Evolutionary conservation across 2,113 vertebrate genomes (phyloP).

Genomic region (Antechinus stuartii): DNA sequence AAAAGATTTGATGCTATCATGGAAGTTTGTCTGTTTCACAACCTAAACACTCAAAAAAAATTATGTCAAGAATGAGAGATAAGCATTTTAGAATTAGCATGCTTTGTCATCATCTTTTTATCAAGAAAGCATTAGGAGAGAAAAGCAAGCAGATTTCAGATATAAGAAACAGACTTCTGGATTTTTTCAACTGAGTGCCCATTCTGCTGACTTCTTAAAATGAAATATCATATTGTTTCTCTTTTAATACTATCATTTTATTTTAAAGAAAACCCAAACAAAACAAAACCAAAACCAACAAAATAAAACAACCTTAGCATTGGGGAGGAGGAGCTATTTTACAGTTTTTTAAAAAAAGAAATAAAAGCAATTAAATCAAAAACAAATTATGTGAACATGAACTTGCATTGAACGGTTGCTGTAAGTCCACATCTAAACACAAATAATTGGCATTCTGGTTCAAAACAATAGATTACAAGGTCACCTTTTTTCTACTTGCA

Average conservation of each 20-base stretch:
- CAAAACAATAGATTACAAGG: constrained; percentile 70
- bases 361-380: constrained; percentile 67
- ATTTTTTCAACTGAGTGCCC: background rate
- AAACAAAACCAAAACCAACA: constrained; percentile 51
- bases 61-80: constrained; percentile 58
- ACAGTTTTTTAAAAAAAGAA: constrained; percentile 71
- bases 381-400: constrained; percentile 70
- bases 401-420: constrained; percentile 69
- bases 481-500: constrained; percentile 60
- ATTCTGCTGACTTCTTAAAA: constrained; percentile 73
- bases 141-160: background rate
- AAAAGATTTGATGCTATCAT: constrained; percentile 64
- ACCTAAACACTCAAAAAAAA: constrained; percentile 50
- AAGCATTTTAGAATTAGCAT: constrained; percentile 61
- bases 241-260: constrained; percentile 83
- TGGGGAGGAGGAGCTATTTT: constrained; percentile 71
- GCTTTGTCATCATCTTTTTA: constrained; percentile 47
- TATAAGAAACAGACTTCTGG: background rate
- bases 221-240: constrained; percentile 61
- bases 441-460: constrained; percentile 41
- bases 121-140: constrained; percentile 16
- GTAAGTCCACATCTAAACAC: constrained; percentile 71
- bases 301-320: constrained; percentile 60
- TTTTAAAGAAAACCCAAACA: constrained; percentile 81
- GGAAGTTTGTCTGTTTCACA: constrained; percentile 54